A percentile compares a stretch with the other conserved stretches of the same genome.
phyloP scores from a whole-genome alignment of 2,888 invertebrate genomes.

The Hemaris fuciformis region DNA sequence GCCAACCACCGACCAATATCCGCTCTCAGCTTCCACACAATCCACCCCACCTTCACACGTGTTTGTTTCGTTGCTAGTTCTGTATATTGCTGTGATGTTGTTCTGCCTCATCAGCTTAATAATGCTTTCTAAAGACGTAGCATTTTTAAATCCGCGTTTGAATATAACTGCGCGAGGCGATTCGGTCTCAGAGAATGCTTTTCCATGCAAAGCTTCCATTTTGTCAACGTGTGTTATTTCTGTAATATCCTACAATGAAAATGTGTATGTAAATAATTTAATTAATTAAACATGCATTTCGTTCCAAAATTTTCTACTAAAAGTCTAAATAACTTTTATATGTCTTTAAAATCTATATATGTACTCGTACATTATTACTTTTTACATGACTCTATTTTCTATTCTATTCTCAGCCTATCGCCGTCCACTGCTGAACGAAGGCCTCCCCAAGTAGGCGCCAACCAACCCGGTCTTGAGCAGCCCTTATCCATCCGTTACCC shows the following conservation, averaged over 20 bases:
- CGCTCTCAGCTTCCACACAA: slow-evolving; percentile 51
- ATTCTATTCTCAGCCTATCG: too few species aligned
- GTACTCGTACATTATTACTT: too few species aligned
- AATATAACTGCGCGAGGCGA: slow-evolving; percentile 64
- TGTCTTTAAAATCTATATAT: too few species aligned
- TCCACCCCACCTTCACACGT: slow-evolving; percentile 44
- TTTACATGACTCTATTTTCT: too few species aligned
- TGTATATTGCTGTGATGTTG: slow-evolving; percentile 58
- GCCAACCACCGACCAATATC: slow-evolving; percentile 61
- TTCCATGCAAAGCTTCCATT: slow-evolving; percentile 61
- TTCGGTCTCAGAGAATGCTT: slow-evolving; percentile 59
- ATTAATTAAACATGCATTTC: too few species aligned
- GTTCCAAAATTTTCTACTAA: too few species aligned
- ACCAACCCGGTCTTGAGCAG: too few species aligned
- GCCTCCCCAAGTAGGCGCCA: too few species aligned
- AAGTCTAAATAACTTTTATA: too few species aligned
- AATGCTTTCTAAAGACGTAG: slow-evolving; percentile 60
- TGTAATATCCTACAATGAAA: slow-evolving; percentile 64
- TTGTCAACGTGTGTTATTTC: slow-evolving; percentile 56
- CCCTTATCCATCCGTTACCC: too few species aligned
- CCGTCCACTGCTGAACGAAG: too few species aligned
- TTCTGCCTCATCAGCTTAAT: slow-evolving; percentile 67
- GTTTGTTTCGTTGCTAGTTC: slow-evolving; percentile 38
- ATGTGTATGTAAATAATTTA: too few species aligned
- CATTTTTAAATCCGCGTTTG: slow-evolving; percentile 60